These are phyloP conservation scores for Drosophila erecta DNA, from an alignment of 1,140 invertebrate species.

Conservation along the genomic window DNA sequence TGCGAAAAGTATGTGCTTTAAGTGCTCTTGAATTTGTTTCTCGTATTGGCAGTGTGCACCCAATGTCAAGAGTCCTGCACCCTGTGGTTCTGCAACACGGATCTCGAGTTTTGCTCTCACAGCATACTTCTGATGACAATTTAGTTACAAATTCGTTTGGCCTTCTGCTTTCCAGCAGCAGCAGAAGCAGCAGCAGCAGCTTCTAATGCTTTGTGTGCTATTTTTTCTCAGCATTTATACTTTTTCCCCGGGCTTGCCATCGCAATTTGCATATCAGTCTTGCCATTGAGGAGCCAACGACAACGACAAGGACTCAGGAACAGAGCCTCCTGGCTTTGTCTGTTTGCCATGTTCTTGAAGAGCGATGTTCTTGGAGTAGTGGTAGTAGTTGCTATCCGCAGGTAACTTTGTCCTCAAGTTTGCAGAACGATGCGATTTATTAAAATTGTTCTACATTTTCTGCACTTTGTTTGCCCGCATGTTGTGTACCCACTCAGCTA, in stretches of 20 bases:
- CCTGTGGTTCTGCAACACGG: slow-evolving; percentile 17
- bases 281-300: slow-evolving; percentile 45
- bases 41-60: background rate
- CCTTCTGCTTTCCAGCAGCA: slow-evolving; percentile 34
- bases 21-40: slow-evolving; percentile 8
- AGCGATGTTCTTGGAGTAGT: slow-evolving; percentile 21
- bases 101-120: slow-evolving; percentile 54
- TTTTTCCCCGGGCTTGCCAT: slow-evolving; percentile 28
- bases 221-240: slow-evolving; percentile 14
- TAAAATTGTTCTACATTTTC: slow-evolving; percentile 47
- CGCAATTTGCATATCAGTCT: slow-evolving; percentile 78
- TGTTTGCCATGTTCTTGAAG: slow-evolving; percentile 37
- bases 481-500: slow-evolving; percentile 14
- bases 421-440: slow-evolving; percentile 46
- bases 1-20: background rate
- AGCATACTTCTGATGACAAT: slow-evolving; percentile 58
- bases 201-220: slow-evolving; percentile 18
- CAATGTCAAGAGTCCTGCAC: slow-evolving; percentile 29
- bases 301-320: slow-evolving; percentile 36
- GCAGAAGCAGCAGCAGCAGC: slow-evolving; percentile 1
- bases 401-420: slow-evolving; percentile 37
- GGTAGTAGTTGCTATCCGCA: slow-evolving; percentile 36
- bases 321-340: slow-evolving; percentile 34
- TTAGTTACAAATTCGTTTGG: slow-evolving; percentile 72
- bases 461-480: slow-evolving; percentile 26